Evolutionary conservation across 1,140 invertebrate species (phyloP).

Genomic region (Patella vulgata): DNA sequence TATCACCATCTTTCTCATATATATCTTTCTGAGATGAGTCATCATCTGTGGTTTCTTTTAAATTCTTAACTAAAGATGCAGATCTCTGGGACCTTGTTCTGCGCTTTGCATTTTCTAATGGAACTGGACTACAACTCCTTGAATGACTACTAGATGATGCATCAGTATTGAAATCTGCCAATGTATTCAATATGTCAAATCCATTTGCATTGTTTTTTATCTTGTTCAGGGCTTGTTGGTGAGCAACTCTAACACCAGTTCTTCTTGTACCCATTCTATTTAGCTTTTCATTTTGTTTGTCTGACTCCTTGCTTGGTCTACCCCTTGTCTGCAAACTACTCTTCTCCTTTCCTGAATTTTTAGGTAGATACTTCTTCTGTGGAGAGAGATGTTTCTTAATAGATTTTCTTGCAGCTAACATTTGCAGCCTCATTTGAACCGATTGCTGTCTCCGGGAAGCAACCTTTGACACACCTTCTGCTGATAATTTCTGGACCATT

Average conservation of each 20-base stretch:
- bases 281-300: neutral
- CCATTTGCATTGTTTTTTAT: conserved; percentile 15
- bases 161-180: no score
- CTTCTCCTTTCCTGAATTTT: neutral
- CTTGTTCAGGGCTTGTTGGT: conserved; percentile 18
- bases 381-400: neutral
- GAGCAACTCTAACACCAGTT: conserved; percentile 7
- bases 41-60: no score
- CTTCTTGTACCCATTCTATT: neutral
- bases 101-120: no score
- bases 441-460: neutral
- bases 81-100: no score
- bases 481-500: conserved; percentile 12
- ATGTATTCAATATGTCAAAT: neutral
- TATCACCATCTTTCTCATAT: no score
- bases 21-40: no score
- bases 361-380: neutral
- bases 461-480: neutral
- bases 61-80: no score
- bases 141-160: no score
- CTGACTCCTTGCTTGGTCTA: conserved; percentile 1
- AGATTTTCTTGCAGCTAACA: neutral
- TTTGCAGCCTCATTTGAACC: neutral
- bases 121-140: no score
- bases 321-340: neutral